These are phyloP conservation scores for Drosophila demipolita DNA, from an alignment of 2,888 invertebrate genomes.

Conservation along the genomic window DNA sequence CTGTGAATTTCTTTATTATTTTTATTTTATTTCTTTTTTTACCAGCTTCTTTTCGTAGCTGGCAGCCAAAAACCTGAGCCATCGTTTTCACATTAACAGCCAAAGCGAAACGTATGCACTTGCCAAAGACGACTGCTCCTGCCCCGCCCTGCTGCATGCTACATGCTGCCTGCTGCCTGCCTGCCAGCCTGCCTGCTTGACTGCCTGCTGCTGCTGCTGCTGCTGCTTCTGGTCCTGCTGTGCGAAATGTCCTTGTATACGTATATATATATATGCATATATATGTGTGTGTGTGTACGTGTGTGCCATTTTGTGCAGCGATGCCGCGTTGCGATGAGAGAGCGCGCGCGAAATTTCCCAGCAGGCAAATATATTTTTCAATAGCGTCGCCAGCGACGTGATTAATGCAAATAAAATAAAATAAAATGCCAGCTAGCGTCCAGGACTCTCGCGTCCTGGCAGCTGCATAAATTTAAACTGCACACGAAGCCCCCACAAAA, in stretches of 20 bases:
- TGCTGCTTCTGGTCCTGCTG: background rate
- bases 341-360: conserved; percentile 74
- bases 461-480: conserved; percentile 75
- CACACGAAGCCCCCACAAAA: conserved; percentile 56
- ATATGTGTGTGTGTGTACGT: conserved; percentile 2
- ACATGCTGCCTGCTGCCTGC: background rate
- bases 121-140: conserved; percentile 62
- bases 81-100: conserved; percentile 81
- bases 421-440: conserved; percentile 67
- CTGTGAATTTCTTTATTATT: conserved; percentile 44
- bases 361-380: conserved; percentile 81
- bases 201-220: background rate
- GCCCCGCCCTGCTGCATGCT: background rate
- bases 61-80: conserved; percentile 75
- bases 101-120: conserved; percentile 79
- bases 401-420: conserved; percentile 81
- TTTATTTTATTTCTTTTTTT: conserved; percentile 39
- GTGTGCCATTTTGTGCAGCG: conserved; percentile 21
- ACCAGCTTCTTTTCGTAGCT: conserved; percentile 45
- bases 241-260: conserved; percentile 55
- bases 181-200: background rate
- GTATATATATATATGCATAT: background rate
- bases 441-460: conserved; percentile 53
- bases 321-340: conserved; percentile 32
- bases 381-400: conserved; percentile 79